A percentile compares a stretch with the other conserved stretches of the same genome.
Evolutionary conservation across 2,113 vertebrate genomes (phyloP).

Genomic region (Aepyceros melampus): DNA sequence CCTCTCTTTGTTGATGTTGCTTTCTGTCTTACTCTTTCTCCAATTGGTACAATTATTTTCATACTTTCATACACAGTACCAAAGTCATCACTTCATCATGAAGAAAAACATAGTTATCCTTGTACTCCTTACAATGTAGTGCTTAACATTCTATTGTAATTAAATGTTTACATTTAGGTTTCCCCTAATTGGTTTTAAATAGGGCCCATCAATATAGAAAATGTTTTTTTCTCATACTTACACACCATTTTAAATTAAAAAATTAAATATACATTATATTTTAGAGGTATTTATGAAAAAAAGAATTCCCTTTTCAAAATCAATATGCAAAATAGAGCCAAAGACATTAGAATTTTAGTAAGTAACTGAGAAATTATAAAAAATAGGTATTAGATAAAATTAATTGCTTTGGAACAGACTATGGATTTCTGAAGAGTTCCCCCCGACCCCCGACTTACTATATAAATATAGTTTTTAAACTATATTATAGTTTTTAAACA

Average conservation of each 20-base stretch:
- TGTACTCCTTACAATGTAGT: accelerated
- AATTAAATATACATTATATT: not conserved
- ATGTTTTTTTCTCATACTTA: not conserved
- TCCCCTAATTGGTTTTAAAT: not conserved
- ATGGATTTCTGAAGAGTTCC: not conserved
- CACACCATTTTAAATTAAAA: not conserved
- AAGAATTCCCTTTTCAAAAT: not conserved
- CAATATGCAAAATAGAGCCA: not conserved
- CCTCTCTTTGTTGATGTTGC: not conserved
- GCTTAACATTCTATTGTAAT: not conserved
- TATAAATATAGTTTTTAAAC: not conserved
- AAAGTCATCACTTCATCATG: not conserved
- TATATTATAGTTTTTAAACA: not conserved
- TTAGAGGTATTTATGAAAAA: not conserved
- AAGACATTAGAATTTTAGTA: not conserved
- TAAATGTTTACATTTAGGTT: not conserved
- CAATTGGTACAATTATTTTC: not conserved
- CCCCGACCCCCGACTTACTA: not conserved
- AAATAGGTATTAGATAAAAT: not conserved
- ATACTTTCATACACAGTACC: too few relatives aligned
- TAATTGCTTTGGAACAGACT: not conserved
- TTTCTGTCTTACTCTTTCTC: not conserved
- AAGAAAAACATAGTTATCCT: not conserved
- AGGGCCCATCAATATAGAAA: not conserved
- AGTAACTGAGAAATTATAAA: not conserved